Evolutionary conservation across 2,797 vertebrate genomes (phyloP).

Genomic region (Hippocampus kuda): DNA sequence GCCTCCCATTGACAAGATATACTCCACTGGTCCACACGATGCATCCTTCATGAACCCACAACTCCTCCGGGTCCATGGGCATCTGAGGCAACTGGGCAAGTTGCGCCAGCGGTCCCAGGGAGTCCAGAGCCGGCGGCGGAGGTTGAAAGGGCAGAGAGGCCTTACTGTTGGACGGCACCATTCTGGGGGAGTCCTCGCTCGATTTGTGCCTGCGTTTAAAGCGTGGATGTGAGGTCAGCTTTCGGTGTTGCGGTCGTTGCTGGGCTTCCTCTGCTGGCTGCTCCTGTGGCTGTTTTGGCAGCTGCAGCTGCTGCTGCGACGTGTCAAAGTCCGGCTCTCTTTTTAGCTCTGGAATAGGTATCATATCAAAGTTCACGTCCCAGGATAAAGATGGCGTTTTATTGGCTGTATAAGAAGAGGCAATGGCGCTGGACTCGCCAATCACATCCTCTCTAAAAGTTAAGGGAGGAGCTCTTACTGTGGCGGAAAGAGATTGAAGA

Average conservation of each 20-base stretch:
- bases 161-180: slow-evolving; percentile 76
- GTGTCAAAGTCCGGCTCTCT: slow-evolving; percentile 54
- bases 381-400: slow-evolving; percentile 47
- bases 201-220: slow-evolving; percentile 96
- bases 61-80: slow-evolving; percentile 97
- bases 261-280: slow-evolving; percentile 53
- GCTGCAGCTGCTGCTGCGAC: slow-evolving; percentile 30
- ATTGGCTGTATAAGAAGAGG: slow-evolving; percentile 28
- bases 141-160: slow-evolving; percentile 83
- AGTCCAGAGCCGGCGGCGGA: slow-evolving; percentile 80
- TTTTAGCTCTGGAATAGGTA: slow-evolving; percentile 52
- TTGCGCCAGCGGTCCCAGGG: slow-evolving; percentile 70
- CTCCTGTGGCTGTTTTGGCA: slow-evolving; percentile 31
- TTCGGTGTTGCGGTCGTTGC: slow-evolving; percentile 69
- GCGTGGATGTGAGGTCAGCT: slow-evolving; percentile 87
- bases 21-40: slow-evolving; percentile 98
- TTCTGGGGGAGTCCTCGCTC: slow-evolving; percentile 82
- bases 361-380: slow-evolving; percentile 51
- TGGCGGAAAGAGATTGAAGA: slow-evolving; percentile 33
- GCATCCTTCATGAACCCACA: slow-evolving; percentile 97
- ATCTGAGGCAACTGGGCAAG: slow-evolving; percentile 91
- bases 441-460: slow-evolving; percentile 43
- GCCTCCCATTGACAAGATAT: slow-evolving; percentile 92
- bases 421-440: slow-evolving; percentile 25
- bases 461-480: slow-evolving; percentile 42